Percentiles rank a stretch among this genome's conserved stretches.
Conservation (phyloP, 2,113 vertebrate genomes). For the Platysteira castanea region DNA sequence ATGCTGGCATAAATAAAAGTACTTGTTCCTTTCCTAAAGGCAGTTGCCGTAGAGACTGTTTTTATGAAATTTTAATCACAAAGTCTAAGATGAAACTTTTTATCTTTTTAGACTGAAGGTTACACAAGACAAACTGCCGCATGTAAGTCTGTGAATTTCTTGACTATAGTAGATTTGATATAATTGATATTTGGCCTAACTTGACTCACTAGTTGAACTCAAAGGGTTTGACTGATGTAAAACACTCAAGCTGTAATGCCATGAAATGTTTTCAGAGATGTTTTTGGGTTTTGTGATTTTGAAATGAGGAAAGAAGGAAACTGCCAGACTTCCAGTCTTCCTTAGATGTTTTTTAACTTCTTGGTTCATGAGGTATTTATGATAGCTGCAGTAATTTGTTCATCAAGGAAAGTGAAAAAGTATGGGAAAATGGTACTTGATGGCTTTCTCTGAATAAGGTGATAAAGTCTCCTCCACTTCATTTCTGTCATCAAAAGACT, state of each 20-base stretch:
- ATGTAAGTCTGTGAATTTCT: slow-evolving; percentile 26
- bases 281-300: background rate
- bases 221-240: background rate
- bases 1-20: background rate
- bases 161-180: background rate
- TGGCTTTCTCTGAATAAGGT: background rate
- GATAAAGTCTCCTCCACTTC: background rate
- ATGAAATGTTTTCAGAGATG: background rate
- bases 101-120: slow-evolving; percentile 6
- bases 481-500: background rate
- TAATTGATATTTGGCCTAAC: background rate
- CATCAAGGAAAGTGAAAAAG: background rate
- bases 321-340: background rate
- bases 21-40: background rate
- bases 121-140: background rate
- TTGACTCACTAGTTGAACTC: background rate
- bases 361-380: background rate
- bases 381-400: background rate
- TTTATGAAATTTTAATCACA: background rate
- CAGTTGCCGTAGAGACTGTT: background rate
- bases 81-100: background rate
- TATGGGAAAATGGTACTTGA: background rate
- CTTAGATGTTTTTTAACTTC: background rate
- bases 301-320: background rate
- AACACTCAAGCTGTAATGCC: background rate